A percentile compares a stretch with the other conserved stretches of the same genome.
phyloP scores from a whole-genome alignment of 2,888 invertebrate genomes.

The Stenchaetothrips biformis region DNA sequence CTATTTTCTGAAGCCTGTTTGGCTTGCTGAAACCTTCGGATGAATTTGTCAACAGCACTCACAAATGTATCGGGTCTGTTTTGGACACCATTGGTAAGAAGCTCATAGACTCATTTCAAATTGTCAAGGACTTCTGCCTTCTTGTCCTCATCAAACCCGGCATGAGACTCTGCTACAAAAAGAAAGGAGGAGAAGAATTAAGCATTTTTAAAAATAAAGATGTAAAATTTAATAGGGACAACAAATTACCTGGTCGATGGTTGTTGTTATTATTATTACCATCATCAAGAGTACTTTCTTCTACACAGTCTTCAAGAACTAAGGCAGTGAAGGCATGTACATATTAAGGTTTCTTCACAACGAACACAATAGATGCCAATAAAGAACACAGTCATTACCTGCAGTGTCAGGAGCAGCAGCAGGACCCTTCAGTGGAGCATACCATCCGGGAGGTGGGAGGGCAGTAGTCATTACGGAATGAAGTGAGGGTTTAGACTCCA shows the following conservation, averaged over 20 bases:
- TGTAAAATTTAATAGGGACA: background rate
- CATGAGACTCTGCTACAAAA: background rate
- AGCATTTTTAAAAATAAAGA: background rate
- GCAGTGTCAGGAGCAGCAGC: background rate
- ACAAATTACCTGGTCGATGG: background rate
- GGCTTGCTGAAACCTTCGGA: background rate
- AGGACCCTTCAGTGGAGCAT: slow-evolving; percentile 7
- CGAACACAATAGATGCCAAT: background rate
- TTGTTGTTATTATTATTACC: background rate
- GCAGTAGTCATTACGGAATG: background rate
- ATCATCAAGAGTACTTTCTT: background rate
- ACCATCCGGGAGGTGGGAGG: background rate
- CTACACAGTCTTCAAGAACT: background rate
- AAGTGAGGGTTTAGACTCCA: background rate
- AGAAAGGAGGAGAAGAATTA: background rate
- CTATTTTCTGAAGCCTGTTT: slow-evolving; percentile 8
- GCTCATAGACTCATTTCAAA: background rate
- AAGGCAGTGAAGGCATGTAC: background rate
- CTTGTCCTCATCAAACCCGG: background rate
- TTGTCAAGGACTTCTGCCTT: slow-evolving; percentile 6
- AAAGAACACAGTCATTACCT: background rate
- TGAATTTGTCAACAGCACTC: slow-evolving; percentile 9
- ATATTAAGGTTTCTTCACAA: background rate
- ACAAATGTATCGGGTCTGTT: background rate
- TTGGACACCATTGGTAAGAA: background rate